These are phyloP conservation scores for Hypanus sabinus DNA, from an alignment of 2,113 vertebrate genomes.

Conservation along the genomic window DNA sequence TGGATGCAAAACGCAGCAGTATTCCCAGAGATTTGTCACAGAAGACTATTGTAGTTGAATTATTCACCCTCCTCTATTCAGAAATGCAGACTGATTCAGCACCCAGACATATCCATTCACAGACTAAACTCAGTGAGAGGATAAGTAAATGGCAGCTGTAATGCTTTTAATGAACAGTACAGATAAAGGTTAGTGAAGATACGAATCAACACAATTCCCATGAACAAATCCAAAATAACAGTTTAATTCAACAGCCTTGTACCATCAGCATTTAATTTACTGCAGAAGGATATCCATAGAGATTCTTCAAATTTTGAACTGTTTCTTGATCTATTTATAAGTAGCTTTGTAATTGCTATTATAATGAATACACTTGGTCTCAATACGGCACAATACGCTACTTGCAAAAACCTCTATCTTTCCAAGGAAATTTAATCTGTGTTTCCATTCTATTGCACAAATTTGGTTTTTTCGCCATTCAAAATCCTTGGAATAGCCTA, in stretches of 20 bases:
- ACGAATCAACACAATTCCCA: background rate
- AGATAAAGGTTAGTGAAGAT: background rate
- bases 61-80: constrained; percentile 32
- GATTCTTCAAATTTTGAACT: background rate
- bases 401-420: background rate
- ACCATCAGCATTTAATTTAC: background rate
- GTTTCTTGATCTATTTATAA: background rate
- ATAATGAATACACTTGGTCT: background rate
- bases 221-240: background rate
- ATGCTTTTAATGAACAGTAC: background rate
- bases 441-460: background rate
- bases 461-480: background rate
- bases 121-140: constrained; percentile 19
- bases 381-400: background rate
- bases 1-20: constrained; percentile 14
- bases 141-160: constrained; percentile 18
- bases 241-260: background rate
- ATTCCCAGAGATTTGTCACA: constrained; percentile 24
- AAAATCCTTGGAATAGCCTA: background rate
- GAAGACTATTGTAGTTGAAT: constrained; percentile 35
- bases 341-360: background rate
- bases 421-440: background rate
- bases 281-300: background rate
- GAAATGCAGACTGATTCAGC: constrained; percentile 28
- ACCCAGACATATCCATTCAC: constrained; percentile 29